These are phyloP conservation scores for Desmodus rotundus DNA, from an alignment of 2,113 vertebrate genomes.

Conservation along the genomic window DNA sequence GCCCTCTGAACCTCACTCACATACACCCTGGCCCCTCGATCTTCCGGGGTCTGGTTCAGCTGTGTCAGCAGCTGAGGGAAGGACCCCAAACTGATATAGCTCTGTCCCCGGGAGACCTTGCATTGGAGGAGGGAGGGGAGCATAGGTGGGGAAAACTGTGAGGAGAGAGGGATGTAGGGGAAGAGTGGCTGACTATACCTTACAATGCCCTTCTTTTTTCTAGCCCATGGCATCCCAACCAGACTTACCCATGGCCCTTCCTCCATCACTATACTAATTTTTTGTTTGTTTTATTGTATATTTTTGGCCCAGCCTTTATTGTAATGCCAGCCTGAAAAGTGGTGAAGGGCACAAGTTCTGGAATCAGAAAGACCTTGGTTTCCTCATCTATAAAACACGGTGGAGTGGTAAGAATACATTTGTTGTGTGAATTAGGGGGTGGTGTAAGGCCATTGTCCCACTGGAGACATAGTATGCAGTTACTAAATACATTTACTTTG, in stretches of 20 bases:
- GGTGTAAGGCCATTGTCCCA: background rate
- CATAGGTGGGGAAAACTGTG: background rate
- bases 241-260: background rate
- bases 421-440: background rate
- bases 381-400: background rate
- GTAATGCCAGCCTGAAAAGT: background rate
- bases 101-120: slow-evolving; percentile 53
- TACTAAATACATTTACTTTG: background rate
- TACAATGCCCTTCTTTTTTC: background rate
- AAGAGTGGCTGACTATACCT: background rate
- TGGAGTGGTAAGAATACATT: background rate
- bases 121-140: background rate
- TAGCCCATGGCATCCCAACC: background rate
- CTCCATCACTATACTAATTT: background rate
- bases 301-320: background rate
- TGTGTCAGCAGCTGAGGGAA: slow-evolving; percentile 1
- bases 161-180: background rate
- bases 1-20: background rate
- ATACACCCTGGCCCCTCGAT: background rate
- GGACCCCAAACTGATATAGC: slow-evolving; percentile 46
- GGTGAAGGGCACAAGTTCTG: background rate
- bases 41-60: slow-evolving; percentile 52
- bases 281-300: background rate
- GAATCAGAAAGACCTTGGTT: background rate
- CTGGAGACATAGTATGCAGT: background rate